A percentile compares a stretch with the other conserved stretches of the same genome.
These are phyloP conservation scores for Tenebrio molitor DNA, from an alignment of 1,140 invertebrate genomes.

Conservation along the genomic window DNA sequence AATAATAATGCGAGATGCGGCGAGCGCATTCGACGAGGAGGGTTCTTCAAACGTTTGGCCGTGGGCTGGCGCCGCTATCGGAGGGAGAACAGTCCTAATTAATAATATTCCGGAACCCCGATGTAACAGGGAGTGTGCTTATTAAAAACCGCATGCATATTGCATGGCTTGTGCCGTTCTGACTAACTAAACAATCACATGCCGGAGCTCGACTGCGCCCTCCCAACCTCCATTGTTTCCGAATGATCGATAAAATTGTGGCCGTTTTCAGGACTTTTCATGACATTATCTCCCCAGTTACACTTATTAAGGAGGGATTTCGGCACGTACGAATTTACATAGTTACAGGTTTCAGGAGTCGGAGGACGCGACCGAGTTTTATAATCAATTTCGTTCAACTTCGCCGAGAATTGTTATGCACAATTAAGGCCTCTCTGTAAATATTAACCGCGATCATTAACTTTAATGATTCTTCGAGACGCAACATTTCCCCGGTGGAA, in stretches of 20 bases:
- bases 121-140: constrained; percentile 48
- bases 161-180: constrained; percentile 50
- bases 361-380: constrained; percentile 15
- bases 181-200: constrained; percentile 56
- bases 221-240: constrained; percentile 14
- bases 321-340: constrained; percentile 34
- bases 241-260: constrained; percentile 42
- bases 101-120: constrained; percentile 54
- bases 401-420: constrained; percentile 17
- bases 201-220: constrained; percentile 29
- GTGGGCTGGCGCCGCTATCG: constrained; percentile 48
- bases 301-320: constrained; percentile 31
- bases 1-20: constrained; percentile 50
- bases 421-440: constrained; percentile 31
- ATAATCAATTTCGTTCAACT: constrained; percentile 37
- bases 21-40: constrained; percentile 51
- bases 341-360: constrained; percentile 29
- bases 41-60: constrained; percentile 52
- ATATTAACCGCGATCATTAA: constrained; percentile 29
- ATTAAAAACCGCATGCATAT: constrained; percentile 61
- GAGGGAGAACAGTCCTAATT: constrained; percentile 57
- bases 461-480: constrained; percentile 19
- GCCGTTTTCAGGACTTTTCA: constrained; percentile 38
- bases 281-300: constrained; percentile 42
- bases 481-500: not conserved